A percentile compares a stretch with the other conserved stretches of the same genome.
Evolutionary conservation across 2,888 invertebrate genomes (phyloP).

Genomic region (Ctena decussata): DNA sequence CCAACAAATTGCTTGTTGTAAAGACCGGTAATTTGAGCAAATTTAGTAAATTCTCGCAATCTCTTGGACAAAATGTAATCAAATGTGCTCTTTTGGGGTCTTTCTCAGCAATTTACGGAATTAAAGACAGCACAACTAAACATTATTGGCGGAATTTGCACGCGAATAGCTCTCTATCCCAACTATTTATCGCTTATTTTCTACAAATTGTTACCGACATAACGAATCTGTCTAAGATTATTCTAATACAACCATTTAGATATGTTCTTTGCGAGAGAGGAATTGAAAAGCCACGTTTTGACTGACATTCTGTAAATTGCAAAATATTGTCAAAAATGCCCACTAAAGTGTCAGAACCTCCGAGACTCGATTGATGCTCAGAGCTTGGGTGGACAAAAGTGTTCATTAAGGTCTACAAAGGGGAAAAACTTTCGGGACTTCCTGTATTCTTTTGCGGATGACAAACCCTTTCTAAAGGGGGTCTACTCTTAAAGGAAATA

Average conservation of each 20-base stretch:
- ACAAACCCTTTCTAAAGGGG: too few species aligned
- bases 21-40: constrained; percentile 14
- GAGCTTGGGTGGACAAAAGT: too few species aligned
- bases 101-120: constrained; percentile 8
- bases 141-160: constrained; percentile 14
- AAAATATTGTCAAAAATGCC: too few species aligned
- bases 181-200: constrained; percentile 12
- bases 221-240: background rate
- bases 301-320: too few species aligned
- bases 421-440: too few species aligned
- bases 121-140: constrained; percentile 12
- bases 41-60: constrained; percentile 10
- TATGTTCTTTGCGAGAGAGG: background rate
- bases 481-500: too few species aligned
- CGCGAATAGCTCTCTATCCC: constrained; percentile 6
- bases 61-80: constrained; percentile 11
- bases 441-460: too few species aligned
- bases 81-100: constrained; percentile 14
- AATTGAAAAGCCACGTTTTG: too few species aligned
- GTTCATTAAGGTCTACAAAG: too few species aligned
- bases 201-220: background rate
- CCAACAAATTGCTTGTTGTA: constrained; percentile 7
- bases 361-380: too few species aligned
- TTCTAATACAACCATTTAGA: background rate
- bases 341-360: too few species aligned